Conservation (phyloP, 2,113 vertebrate species). For the Motacilla alba region DNA sequence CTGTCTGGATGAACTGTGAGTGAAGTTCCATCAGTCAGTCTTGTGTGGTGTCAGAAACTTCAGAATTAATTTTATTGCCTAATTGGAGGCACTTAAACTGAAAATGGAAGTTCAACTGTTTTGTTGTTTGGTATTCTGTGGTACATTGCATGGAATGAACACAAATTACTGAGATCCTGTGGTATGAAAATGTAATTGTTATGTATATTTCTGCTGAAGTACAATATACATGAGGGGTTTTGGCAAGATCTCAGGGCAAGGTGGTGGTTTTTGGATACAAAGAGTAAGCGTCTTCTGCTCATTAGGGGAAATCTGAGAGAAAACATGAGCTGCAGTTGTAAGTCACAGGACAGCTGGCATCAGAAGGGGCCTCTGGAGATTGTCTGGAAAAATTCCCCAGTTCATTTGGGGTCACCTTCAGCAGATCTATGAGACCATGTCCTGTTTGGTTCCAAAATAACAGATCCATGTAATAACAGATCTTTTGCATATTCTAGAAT, state of each 20-base stretch:
- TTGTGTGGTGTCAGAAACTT: not conserved
- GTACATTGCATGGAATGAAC: not conserved
- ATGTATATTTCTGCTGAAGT: not conserved
- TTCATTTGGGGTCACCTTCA: not conserved
- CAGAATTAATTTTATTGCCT: not conserved
- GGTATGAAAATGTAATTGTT: not conserved
- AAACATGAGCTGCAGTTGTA: not conserved
- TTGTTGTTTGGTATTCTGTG: not conserved
- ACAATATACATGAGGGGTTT: not conserved
- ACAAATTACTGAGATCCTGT: not conserved
- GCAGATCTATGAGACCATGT: not conserved
- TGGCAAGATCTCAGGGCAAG: not conserved
- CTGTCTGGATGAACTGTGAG: not conserved
- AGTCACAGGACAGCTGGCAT: not conserved
- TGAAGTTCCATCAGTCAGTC: not conserved
- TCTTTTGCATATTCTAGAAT: not conserved
- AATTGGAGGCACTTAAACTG: not conserved
- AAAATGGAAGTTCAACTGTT: not conserved
- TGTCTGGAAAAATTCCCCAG: not conserved
- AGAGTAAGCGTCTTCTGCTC: not conserved
- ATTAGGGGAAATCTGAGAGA: not conserved
- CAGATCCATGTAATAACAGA: not conserved
- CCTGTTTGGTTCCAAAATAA: not conserved
- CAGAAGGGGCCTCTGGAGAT: not conserved
- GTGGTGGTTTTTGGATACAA: not conserved